Percentiles rank a stretch among this genome's conserved stretches.
Conservation (phyloP, 2,113 vertebrate species). For the Nibea coibor region DNA sequence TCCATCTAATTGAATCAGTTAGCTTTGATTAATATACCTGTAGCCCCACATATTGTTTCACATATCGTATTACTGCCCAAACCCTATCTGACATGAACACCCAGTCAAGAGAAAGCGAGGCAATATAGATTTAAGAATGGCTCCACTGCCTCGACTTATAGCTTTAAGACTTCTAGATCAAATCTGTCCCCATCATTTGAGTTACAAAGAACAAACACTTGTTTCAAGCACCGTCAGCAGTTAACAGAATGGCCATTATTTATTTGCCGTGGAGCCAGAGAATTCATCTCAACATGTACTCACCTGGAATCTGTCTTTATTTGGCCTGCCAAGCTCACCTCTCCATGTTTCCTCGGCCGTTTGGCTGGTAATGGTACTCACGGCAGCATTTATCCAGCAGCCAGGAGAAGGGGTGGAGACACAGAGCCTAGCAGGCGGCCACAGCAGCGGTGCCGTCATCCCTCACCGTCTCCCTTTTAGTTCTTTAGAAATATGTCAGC, state of each 20-base stretch:
- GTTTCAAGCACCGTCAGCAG: slow-evolving; percentile 75
- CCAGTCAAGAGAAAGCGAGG: slow-evolving; percentile 31
- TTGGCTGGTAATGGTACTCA: slow-evolving; percentile 55
- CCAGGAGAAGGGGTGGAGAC: slow-evolving; percentile 43
- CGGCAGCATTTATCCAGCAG: slow-evolving; percentile 48
- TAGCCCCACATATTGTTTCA: slow-evolving; percentile 48
- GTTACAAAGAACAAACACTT: slow-evolving; percentile 68
- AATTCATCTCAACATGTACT: slow-evolving; percentile 61
- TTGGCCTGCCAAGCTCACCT: slow-evolving; percentile 54
- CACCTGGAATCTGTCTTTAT: slow-evolving; percentile 72
- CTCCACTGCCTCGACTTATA: slow-evolving; percentile 30
- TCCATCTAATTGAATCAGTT: slow-evolving; percentile 64
- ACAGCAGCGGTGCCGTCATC: slow-evolving; percentile 19
- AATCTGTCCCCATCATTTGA: slow-evolving; percentile 68
- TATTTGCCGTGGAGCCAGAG: slow-evolving; percentile 59
- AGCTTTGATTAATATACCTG: slow-evolving; percentile 67
- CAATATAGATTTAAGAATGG: slow-evolving; percentile 41
- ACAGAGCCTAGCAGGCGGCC: slow-evolving; percentile 41
- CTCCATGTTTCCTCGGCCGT: slow-evolving; percentile 46
- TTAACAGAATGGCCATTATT: slow-evolving; percentile 66
- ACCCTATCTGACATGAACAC: slow-evolving; percentile 46
- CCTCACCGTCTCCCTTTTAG: slow-evolving; percentile 34
- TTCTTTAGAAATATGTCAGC: slow-evolving; percentile 61
- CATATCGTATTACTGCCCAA: slow-evolving; percentile 32
- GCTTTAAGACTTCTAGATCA: slow-evolving; percentile 59